These are phyloP conservation scores for Microchrysa polita DNA, from an alignment of 2,888 invertebrate genomes.

Conservation along the genomic window DNA sequence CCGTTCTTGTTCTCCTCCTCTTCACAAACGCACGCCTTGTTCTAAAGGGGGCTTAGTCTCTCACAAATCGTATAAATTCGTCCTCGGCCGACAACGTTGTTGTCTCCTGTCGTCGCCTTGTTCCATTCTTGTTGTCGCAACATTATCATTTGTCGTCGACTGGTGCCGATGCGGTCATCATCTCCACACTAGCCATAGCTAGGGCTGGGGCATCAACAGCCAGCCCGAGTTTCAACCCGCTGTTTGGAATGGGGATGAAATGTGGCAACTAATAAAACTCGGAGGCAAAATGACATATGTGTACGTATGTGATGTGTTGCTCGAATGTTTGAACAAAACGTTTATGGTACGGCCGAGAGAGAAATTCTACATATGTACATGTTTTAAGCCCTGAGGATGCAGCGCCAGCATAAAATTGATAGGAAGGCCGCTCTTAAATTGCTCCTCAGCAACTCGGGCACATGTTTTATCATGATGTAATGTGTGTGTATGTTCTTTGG, in stretches of 20 bases:
- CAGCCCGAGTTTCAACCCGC: background rate
- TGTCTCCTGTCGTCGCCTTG: too few relatives aligned
- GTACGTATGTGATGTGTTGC: background rate
- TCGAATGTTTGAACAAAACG: background rate
- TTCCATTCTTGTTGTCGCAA: too few relatives aligned
- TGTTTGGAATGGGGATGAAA: constrained; percentile 7
- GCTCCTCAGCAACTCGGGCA: too few relatives aligned
- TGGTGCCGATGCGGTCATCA: background rate
- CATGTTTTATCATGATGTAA: too few relatives aligned
- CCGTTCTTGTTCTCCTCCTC: too few relatives aligned
- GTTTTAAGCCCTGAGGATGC: constrained; percentile 8
- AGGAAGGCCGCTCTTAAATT: constrained; percentile 19
- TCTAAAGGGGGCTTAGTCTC: too few relatives aligned
- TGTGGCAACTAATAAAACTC: constrained; percentile 39
- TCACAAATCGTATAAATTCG: too few relatives aligned
- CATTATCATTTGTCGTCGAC: background rate
- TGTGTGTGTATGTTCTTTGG: constrained; percentile 12
- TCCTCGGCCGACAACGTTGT: too few relatives aligned
- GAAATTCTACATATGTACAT: constrained; percentile 3
- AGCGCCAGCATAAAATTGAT: constrained; percentile 33
- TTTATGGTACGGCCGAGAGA: background rate
- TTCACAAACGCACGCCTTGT: too few relatives aligned
- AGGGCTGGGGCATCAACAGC: background rate
- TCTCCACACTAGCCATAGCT: background rate
- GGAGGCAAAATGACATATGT: constrained; percentile 10